A percentile compares a stretch with the other conserved stretches of the same genome.
These are phyloP conservation scores for Liasis olivaceus DNA, from an alignment of 2,797 vertebrate species.

Conservation along the genomic window DNA sequence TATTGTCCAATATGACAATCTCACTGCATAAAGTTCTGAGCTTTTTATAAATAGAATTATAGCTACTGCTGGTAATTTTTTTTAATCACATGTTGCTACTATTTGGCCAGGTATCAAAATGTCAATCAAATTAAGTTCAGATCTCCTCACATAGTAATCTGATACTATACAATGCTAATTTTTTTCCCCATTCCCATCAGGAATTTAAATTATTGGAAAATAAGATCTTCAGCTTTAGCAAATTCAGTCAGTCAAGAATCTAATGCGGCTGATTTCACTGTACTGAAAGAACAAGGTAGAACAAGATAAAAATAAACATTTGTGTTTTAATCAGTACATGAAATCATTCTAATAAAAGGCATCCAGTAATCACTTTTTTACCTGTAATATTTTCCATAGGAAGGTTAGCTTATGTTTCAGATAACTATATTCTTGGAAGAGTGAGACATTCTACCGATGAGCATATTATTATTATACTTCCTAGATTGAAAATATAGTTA, in stretches of 20 bases:
- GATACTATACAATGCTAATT: not conserved
- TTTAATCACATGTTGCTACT: not conserved
- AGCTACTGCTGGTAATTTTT: not conserved
- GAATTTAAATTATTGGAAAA: constrained; percentile 36
- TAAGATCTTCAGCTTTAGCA: constrained; percentile 21
- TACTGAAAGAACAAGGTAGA: constrained; percentile 16
- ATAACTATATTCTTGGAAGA: not conserved
- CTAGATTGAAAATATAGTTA: constrained; percentile 27
- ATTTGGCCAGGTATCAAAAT: not conserved
- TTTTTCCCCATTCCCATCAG: not conserved
- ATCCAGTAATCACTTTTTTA: not conserved
- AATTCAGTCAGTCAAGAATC: not conserved
- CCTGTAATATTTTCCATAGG: not conserved
- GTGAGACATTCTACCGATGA: constrained; percentile 7
- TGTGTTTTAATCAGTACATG: not conserved
- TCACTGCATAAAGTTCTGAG: not conserved
- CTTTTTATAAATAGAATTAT: not conserved
- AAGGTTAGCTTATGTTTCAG: not conserved
- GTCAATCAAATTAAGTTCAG: not conserved
- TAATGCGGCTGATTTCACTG: not conserved
- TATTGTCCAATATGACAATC: not conserved
- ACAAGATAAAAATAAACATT: not conserved
- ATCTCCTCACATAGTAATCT: not conserved
- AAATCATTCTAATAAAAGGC: constrained; percentile 20
- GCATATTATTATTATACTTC: not conserved